Evolutionary conservation across 1,140 invertebrate species (phyloP), one percentile per base, ranked within the genome.

Genomic region (Bombus superbus): DNA sequence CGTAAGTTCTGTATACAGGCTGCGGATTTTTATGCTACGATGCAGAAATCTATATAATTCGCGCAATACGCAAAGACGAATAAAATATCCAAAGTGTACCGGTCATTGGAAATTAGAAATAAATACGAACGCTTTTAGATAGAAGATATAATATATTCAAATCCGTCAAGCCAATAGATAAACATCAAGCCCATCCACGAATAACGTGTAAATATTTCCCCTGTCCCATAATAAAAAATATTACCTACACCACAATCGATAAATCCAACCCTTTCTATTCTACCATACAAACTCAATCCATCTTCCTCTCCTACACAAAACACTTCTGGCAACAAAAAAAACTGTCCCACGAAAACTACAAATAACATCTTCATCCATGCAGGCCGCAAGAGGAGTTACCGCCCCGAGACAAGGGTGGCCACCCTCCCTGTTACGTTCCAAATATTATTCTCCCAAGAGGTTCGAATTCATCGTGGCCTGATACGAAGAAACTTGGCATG

Each of bases 401-500:
- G 69, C 11, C 38, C 38, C 25, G 25, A 42, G 38, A 15, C 25
- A 71, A 38, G 25, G 38, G 38, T n/a, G 38, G 38, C 11, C 25
- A 42, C 25, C 25, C 38, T 40, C 25, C 22, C 35, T 15, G 25
- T 47, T 32, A 25, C 73, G 44, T 38, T 25, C 32, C 32, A 75
- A 75, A 75, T 75, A 75, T 75, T n/a, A 64, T 76, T 83, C 40
- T 76, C 59, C 35, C 25, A 62, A 59, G 22, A 82, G 81, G 32
- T 18, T 11, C n/a, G 57, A 74, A 75, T 75, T 74, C 57, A 47
- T 75, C 71, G 72, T 82, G n/a, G 47, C 42, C 38, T n/a, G 81
- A 76, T 57, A 77, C 44, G 42, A 76, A 57, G 81, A 53, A 83
- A 77, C 62, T 83, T 83, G 81, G 81, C 81, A 83, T 77, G 73